Conservation (phyloP, 1,140 invertebrate species). For the Brachionus angularis region DNA sequence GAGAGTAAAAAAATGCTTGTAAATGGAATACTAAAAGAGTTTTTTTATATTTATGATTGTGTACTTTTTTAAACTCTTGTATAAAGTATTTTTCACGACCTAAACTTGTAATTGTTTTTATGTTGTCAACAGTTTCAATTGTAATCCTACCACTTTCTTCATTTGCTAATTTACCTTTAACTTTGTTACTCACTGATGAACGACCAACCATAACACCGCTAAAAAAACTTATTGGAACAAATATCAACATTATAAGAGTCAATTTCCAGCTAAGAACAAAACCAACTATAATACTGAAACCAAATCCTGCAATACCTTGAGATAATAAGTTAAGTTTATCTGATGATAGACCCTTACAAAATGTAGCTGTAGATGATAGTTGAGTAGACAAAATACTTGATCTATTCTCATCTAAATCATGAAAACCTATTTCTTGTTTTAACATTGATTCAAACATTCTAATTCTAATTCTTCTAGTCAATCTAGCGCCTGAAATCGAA, state of each 20-base stretch:
- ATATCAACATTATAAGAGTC: conserved; percentile 72
- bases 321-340: conserved; percentile 56
- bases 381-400: conserved; percentile 60
- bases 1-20: not conserved
- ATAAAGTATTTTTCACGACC: not conserved
- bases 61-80: not conserved
- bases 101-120: not conserved
- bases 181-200: not conserved
- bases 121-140: conserved; percentile 24
- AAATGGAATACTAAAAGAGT: not conserved
- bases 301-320: conserved; percentile 61
- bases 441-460: conserved; percentile 73
- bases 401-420: conserved; percentile 61
- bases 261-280: conserved; percentile 74
- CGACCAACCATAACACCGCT: conserved; percentile 54
- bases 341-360: conserved; percentile 60
- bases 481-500: conserved; percentile 54
- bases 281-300: conserved; percentile 68
- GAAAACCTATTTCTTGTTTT: conserved; percentile 61
- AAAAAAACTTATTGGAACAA: conserved; percentile 64
- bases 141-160: conserved; percentile 22
- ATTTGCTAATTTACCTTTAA: not conserved
- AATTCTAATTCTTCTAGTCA: conserved; percentile 66
- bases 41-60: not conserved
- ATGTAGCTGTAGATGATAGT: conserved; percentile 61